Evolutionary conservation across 2,888 invertebrate genomes (phyloP).

Genomic region (Campoplex capitator): DNA sequence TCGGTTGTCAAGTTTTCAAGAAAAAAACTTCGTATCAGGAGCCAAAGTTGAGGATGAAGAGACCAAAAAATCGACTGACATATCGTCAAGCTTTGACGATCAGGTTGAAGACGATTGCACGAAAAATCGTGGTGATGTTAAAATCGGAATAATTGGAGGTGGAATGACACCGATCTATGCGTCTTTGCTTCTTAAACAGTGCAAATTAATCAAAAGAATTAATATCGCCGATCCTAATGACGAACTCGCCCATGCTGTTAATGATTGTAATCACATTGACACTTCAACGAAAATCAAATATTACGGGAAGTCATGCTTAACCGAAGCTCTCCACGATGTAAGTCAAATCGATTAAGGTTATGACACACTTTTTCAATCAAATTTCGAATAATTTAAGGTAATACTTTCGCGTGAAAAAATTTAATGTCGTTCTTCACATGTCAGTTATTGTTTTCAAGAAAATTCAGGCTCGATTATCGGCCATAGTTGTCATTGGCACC

Average conservation of each 20-base stretch:
- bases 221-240: conserved; percentile 76
- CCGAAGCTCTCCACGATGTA: conserved; percentile 74
- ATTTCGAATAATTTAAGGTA: too few species aligned
- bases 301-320: conserved; percentile 72
- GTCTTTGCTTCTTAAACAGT: conserved; percentile 79
- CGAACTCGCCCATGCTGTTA: conserved; percentile 68
- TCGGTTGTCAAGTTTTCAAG: conserved; percentile 16
- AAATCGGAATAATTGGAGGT: conserved; percentile 79
- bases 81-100: background rate
- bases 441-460: too few species aligned
- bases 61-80: conserved; percentile 8
- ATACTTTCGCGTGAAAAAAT: too few species aligned
- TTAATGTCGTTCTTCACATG: too few species aligned
- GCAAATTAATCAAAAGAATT: conserved; percentile 75
- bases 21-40: background rate
- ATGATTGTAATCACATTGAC: conserved; percentile 77
- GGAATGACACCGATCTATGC: conserved; percentile 75
- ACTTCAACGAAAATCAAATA: conserved; percentile 76
- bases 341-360: conserved; percentile 33
- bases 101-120: background rate
- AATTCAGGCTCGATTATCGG: too few species aligned
- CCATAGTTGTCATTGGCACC: too few species aligned
- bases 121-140: conserved; percentile 61
- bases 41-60: conserved; percentile 11
- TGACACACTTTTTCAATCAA: background rate